phyloP scores from a whole-genome alignment of 2,888 invertebrate species.

The Allygus modestus region DNA sequence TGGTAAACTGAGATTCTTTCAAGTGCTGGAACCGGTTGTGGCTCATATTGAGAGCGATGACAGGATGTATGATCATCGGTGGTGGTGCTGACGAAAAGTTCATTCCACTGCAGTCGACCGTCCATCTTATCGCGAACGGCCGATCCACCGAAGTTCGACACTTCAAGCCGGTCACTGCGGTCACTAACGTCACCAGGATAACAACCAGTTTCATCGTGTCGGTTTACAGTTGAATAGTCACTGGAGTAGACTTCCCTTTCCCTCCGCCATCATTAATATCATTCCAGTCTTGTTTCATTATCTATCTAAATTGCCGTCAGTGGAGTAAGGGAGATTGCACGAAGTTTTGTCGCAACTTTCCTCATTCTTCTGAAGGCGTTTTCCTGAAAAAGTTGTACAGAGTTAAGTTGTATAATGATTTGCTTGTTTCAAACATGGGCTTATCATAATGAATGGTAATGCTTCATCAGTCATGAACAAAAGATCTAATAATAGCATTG shows the following conservation, averaged over 20 bases:
- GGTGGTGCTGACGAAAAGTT: not conserved
- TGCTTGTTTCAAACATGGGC: no score
- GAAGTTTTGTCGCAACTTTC: not conserved
- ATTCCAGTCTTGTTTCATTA: not conserved
- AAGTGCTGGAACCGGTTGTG: slow-evolving; percentile 30
- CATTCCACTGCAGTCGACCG: slow-evolving; percentile 21
- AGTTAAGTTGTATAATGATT: no score
- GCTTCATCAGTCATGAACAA: no score
- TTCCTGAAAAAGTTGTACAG: not conserved
- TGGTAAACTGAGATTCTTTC: slow-evolving; percentile 29
- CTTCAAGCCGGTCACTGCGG: slow-evolving; percentile 5
- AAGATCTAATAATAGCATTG: no score
- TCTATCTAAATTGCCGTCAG: not conserved
- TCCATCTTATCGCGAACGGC: slow-evolving; percentile 15
- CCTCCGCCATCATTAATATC: not conserved
- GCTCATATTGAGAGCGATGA: slow-evolving; percentile 38
- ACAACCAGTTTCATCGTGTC: not conserved
- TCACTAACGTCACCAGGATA: not conserved
- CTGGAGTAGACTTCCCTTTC: not conserved
- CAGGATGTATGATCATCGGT: slow-evolving; percentile 16
- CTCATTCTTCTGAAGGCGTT: not conserved
- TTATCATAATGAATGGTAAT: no score
- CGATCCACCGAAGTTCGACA: slow-evolving; percentile 14
- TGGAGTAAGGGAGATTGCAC: not conserved
- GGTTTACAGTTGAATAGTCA: not conserved